Base-by-base conservation (phyloP, 30 jellyfish, hydroid and myxozoan genomes). In the Chironex yamaguchii region DNA sequence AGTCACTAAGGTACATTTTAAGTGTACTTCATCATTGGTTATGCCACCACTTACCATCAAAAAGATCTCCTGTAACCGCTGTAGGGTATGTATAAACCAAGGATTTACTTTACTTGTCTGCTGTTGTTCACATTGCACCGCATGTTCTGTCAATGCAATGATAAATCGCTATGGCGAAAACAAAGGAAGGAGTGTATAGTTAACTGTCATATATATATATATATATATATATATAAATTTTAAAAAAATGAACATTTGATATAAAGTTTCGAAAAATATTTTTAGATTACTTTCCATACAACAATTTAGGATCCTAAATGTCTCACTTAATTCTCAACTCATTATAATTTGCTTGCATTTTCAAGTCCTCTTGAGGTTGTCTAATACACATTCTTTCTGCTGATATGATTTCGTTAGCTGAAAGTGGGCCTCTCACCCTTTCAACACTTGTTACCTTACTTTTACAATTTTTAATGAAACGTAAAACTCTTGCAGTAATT, bases 101-200 rank as follows among this genome's bases (percentile, higher is more conserved):
- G 93, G 52, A 26, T 76, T 94, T 34, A 90, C 89, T 31, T 89
- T 91, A 35, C 83, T 81, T 49, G 71, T 84, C 54, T 84, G 96
- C 65, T 94, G 98, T 51, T 86, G 96, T 28, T 94, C 97, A 49
- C 99, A 94, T 64, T 88, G 98, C 22, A 96, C 97, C 3, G 95
- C 74, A 42, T 94, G 99, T 48, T 94, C 99, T 28, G 99, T 88
- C 62, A 94, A 67, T 1, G 89, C 93, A 96, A 94, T 89, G 42
- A 96, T 94, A 74, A 94, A 94, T 17, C 99, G 93, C 99, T 94
- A 82, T n/a, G n/a, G n/a, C n/a, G n/a, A n/a, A n/a, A n/a, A n/a
- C n/a, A n/a, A n/a, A n/a, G n/a, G n/a, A n/a, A n/a, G n/a, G n/a
- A n/a, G n/a, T n/a, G n/a, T n/a, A n/a, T n/a, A n/a, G n/a, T n/a